Evolutionary conservation across 2,888 invertebrate species (phyloP).

Genomic region (Marasmarcha lunaedactyla): DNA sequence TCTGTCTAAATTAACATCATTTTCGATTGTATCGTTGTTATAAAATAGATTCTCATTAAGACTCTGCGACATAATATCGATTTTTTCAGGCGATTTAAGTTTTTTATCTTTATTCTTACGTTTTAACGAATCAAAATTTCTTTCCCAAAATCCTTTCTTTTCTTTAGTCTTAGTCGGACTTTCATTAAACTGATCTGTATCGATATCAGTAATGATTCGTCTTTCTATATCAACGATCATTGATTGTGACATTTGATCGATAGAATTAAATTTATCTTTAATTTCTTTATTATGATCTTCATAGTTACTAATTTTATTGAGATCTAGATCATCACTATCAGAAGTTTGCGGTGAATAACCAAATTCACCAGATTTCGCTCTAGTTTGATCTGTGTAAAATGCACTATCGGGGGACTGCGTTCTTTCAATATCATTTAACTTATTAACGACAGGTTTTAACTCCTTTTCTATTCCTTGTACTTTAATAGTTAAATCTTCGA

Average conservation of each 20-base stretch:
- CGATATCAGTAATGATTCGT: conserved; percentile 35
- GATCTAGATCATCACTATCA: conserved; percentile 54
- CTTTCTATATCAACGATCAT: conserved; percentile 63
- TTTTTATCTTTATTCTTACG: conserved; percentile 37
- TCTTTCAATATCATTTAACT: conserved; percentile 52
- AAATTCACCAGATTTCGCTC: conserved; percentile 59
- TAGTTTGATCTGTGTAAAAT: conserved; percentile 68
- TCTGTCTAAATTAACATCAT: conserved; percentile 43
- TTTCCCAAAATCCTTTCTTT: conserved; percentile 67
- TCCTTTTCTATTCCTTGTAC: conserved; percentile 76
- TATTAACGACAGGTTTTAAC: conserved; percentile 59
- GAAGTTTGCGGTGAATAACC: conserved; percentile 61
- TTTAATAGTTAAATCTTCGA: conserved; percentile 77
- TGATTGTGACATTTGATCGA: conserved; percentile 65
- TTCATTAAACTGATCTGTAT: conserved; percentile 32
- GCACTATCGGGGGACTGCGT: conserved; percentile 59
- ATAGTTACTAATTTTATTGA: conserved; percentile 38
- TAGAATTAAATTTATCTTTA: conserved; percentile 59
- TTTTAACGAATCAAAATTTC: conserved; percentile 64
- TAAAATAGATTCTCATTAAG: conserved; percentile 65
- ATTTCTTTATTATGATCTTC: conserved; percentile 52
- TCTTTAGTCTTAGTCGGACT: conserved; percentile 58
- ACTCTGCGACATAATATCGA: conserved; percentile 66
- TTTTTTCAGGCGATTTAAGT: conserved; percentile 49
- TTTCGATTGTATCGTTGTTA: conserved; percentile 58